A percentile compares a stretch with the other conserved stretches of the same genome.
phyloP scores from a whole-genome alignment of 2,113 vertebrate species.

The Haliaeetus leucogaster region DNA sequence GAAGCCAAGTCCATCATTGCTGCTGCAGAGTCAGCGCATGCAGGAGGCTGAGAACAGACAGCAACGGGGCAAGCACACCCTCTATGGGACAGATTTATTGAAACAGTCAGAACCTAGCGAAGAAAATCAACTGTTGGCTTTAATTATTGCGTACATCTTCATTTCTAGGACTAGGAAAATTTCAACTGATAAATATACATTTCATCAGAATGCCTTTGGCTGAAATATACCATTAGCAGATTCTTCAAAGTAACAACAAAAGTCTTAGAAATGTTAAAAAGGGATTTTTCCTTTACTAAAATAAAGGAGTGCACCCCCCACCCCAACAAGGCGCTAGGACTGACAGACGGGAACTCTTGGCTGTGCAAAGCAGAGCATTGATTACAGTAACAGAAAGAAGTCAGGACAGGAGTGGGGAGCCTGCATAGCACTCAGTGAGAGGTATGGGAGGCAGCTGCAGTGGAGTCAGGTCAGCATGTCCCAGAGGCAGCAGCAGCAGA shows the following conservation, averaged over 20 bases:
- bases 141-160: slow-evolving; percentile 61
- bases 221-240: slow-evolving; percentile 64
- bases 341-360: slow-evolving; percentile 32
- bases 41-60: neutral
- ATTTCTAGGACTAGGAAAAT: slow-evolving; percentile 63
- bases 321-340: slow-evolving; percentile 63
- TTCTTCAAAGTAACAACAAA: slow-evolving; percentile 71
- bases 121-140: slow-evolving; percentile 68
- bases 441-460: neutral
- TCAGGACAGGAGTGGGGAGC: slow-evolving; percentile 21
- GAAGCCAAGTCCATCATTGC: neutral
- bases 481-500: slow-evolving; percentile 97
- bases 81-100: slow-evolving; percentile 51
- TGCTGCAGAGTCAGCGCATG: neutral
- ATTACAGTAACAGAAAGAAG: slow-evolving; percentile 72
- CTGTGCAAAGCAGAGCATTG: slow-evolving; percentile 70
- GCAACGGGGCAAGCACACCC: neutral
- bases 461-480: slow-evolving; percentile 90
- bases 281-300: slow-evolving; percentile 67
- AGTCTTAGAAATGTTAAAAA: slow-evolving; percentile 72
- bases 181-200: slow-evolving; percentile 72
- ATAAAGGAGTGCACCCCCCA: slow-evolving; percentile 66
- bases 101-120: slow-evolving; percentile 42
- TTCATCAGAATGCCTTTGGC: slow-evolving; percentile 68
- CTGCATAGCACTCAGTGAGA: slow-evolving; percentile 44